phyloP scores from a whole-genome alignment of 2,113 vertebrate species.

The Ciconia boyciana region DNA sequence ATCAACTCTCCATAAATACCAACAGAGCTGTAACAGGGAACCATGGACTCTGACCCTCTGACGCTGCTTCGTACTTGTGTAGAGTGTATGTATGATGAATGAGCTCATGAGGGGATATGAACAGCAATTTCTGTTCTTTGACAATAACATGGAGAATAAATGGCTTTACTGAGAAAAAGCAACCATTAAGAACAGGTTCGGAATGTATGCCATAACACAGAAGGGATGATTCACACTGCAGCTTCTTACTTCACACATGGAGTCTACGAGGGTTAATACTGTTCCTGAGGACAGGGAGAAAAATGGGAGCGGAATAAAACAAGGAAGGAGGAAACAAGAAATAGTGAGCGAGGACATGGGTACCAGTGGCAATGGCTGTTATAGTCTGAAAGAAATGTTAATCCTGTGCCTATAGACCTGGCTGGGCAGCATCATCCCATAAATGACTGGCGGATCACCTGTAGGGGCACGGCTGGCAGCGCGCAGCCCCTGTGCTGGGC shows the following conservation, averaged over 20 bases:
- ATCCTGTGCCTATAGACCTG: background rate
- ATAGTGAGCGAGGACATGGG: background rate
- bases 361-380: background rate
- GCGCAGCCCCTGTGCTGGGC: background rate
- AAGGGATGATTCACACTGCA: background rate
- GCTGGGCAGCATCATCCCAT: background rate
- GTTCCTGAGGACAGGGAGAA: background rate
- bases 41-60: background rate
- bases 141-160: background rate
- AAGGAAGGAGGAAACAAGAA: background rate
- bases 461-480: background rate
- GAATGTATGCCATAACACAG: background rate
- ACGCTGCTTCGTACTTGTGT: background rate
- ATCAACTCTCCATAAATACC: background rate
- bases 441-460: background rate
- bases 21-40: background rate
- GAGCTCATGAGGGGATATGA: background rate
- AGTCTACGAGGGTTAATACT: background rate
- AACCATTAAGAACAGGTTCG: background rate
- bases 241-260: background rate
- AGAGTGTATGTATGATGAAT: fast-evolving
- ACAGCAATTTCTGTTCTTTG: background rate
- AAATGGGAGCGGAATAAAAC: background rate
- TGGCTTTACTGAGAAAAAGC: background rate
- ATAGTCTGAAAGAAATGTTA: background rate